Base-by-base conservation (phyloP, 2,113 vertebrate genomes). In the Chamaea fasciata region DNA sequence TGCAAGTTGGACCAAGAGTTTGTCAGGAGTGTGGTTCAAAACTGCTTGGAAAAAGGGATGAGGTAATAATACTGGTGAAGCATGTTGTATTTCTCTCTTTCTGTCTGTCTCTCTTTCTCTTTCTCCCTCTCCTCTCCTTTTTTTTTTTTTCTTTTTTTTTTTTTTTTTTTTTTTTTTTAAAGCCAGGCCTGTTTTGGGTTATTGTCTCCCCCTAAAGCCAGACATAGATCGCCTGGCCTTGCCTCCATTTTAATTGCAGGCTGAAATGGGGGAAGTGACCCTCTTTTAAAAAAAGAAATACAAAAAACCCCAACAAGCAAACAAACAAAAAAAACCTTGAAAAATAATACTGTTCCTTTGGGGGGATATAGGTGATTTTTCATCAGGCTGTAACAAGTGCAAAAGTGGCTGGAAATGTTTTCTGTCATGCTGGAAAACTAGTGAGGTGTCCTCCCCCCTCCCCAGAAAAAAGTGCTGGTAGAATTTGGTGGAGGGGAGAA, bases 211-310 rank as follows among this genome's bases (percentile, higher is more conserved):
- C 98, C 94, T 97, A 97, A 97, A 97, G 98, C 98, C 97, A 97
- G 96, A 75, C 94, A 83, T 70, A 76, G 92, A 90, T 96, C 94
- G 98, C 98, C 97, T 97, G 97, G 98, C 98, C 98, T 96, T 97
- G 98, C 98, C 98, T 99, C 98, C 98, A 98, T 99, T 98, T 99
- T 98, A 98, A 98, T 96, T 96, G 96, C 94, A 75, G 92, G 94
- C 92, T 81, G 96, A 92, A 92, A 95, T 91, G 49, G 96, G 94
- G 89, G 94, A 97, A 79, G 88, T 97, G 96, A 95, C 96, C 95
- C 92, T 83, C 31, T 90, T 88, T 78, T 4, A 19, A 44, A 64
- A 85, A 76, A 33, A 50, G 41, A 62, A 77, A 90, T 76, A 27
- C 30, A 6, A 33, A 64, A 79, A 33, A 24, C 1, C 53, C 35